These are phyloP conservation scores for Mirza zaza DNA, from an alignment of 2,113 vertebrate species.

Conservation along the genomic window DNA sequence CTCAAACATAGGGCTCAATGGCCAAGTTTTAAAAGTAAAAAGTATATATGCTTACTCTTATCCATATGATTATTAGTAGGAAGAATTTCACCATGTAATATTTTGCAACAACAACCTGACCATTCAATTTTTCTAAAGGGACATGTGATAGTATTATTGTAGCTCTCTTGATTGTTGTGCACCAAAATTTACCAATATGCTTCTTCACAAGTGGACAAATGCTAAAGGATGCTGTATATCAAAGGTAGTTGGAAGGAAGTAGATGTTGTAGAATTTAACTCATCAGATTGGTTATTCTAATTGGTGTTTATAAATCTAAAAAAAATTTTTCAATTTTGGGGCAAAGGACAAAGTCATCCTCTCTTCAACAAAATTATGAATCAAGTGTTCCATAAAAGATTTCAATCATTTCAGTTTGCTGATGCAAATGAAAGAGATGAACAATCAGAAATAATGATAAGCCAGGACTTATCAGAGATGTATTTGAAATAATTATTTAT, in stretches of 20 bases:
- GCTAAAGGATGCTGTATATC: neutral
- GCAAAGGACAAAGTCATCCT: neutral
- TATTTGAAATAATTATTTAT: neutral
- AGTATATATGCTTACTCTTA: neutral
- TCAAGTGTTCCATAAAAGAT: neutral
- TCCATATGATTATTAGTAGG: neutral
- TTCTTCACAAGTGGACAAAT: neutral
- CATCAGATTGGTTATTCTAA: neutral
- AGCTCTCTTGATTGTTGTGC: neutral
- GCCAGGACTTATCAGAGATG: neutral
- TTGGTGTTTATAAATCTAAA: neutral
- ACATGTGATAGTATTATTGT: neutral
- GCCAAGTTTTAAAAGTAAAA: neutral
- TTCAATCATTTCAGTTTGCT: neutral
- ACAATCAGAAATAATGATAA: neutral
- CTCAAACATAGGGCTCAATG: neutral
- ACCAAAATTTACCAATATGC: neutral
- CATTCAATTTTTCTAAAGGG: neutral
- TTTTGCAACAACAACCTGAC: neutral
- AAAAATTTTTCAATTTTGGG: neutral
- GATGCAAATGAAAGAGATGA: neutral
- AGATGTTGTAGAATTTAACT: neutral
- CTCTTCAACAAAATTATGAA: neutral
- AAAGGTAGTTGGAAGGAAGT: neutral
- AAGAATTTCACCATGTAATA: neutral